These are phyloP conservation scores for Tiliqua scincoides DNA, from an alignment of 2,113 vertebrate genomes.

Conservation along the genomic window DNA sequence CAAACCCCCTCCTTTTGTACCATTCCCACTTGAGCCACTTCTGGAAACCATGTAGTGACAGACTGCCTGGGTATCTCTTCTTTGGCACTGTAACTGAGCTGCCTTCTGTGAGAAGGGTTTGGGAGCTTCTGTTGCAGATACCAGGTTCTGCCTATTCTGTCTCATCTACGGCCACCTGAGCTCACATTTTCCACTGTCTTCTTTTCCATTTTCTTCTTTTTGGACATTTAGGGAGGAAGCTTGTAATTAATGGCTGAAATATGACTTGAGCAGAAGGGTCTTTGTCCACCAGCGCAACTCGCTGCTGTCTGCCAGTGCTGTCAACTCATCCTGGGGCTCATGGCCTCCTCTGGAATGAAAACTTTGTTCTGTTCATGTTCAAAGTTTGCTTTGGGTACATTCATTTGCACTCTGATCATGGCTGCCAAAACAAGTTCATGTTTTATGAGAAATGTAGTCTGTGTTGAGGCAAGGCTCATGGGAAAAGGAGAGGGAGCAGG, in stretches of 20 bases:
- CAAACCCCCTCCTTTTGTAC: too few species aligned
- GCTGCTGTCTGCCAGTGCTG: neutral
- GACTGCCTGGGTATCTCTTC: neutral
- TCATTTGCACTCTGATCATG: neutral
- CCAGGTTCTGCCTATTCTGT: neutral
- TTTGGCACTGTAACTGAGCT: neutral
- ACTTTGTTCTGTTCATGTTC: neutral
- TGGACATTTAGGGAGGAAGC: neutral
- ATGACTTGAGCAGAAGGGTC: neutral
- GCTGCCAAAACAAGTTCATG: neutral
- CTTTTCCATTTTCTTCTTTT: too few species aligned
- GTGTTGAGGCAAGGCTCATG: neutral
- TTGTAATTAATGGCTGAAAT: neutral
- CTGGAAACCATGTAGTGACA: neutral
- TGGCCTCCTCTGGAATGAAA: neutral
- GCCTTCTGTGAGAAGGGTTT: neutral
- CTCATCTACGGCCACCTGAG: neutral
- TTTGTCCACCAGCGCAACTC: neutral
- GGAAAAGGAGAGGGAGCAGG: neutral
- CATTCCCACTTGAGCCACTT: too few species aligned
- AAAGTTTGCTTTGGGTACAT: neutral
- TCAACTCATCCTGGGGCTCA: neutral
- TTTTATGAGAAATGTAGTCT: neutral
- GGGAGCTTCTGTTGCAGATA: neutral
- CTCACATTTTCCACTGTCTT: neutral